Evolutionary conservation across 2,888 invertebrate genomes (phyloP), one percentile per base, ranked within the genome.

Genomic region (Anthoptus insignis): DNA sequence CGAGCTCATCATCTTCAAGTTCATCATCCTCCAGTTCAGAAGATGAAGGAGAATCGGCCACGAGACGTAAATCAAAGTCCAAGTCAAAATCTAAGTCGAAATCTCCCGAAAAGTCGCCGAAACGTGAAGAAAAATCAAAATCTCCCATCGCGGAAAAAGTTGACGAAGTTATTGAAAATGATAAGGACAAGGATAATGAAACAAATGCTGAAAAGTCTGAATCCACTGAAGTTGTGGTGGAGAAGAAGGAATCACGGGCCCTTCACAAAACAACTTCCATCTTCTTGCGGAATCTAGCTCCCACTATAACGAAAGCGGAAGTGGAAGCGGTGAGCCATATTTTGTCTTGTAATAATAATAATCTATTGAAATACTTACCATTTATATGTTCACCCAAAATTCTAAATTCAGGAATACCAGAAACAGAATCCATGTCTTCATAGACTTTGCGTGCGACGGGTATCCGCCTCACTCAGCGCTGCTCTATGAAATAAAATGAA

Each of bases 261-360:
- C 93, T 99, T 45, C 99, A 99, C 86, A 98, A 98, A 81, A 99
- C 99, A 0, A 97, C 98, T 24, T 99, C 99, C 1, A 99, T 99
- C 75, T 99, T 99, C 84, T 93, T 99, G 65, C 95, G 99, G 52
- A 99, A 99, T 88, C 94, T 99, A 64, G 98, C 99, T 0, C 99
- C 99, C 0, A 97, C 98, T 1, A 98, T 99, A 65, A 99, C 99
- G 0, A 98, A 98, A 80, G 97, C 98, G 54, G 99, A 99, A 94
- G 97, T 99, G 5, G 99, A 99, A 94, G 96, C 97, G 32, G 97
- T 99, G 83, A 94, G 95, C 94, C 13, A 7, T 42, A 19, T 13
- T 16, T 52, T 50, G 8, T 50, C 14, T 34, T 8, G 1, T n/a
- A 34, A 34, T n/a, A n/a, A n/a, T n/a, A n/a, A n/a, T n/a, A n/a